These are phyloP conservation scores for Uloborus plumipes DNA, from an alignment of 2,888 invertebrate species.

Conservation along the genomic window DNA sequence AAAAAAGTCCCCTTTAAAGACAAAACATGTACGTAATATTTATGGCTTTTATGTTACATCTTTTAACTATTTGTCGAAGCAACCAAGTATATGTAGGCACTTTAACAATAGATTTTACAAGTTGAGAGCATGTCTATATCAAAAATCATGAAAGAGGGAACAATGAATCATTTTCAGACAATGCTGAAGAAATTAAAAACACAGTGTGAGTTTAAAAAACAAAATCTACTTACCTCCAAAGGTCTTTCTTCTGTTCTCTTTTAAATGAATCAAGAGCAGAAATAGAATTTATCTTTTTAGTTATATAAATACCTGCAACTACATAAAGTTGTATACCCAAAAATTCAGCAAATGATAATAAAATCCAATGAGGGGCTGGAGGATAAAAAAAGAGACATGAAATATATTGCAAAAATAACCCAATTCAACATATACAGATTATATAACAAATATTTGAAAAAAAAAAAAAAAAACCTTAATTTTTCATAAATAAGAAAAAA, in stretches of 20 bases:
- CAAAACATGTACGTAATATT: no score
- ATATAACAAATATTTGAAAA: neutral
- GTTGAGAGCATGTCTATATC: neutral
- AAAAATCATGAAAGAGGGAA: no score
- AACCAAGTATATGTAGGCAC: no score
- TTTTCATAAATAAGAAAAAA: no score
- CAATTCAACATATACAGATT: neutral
- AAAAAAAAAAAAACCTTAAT: no score
- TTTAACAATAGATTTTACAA: no score
- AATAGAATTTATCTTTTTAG: conserved; percentile 71
- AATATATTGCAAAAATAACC: neutral
- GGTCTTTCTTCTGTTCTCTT: conserved; percentile 73
- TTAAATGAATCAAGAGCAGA: conserved; percentile 72
- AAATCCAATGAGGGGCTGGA: conserved; percentile 74
- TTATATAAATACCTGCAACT: conserved; percentile 74
- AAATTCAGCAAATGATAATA: conserved; percentile 74
- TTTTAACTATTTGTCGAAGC: no score
- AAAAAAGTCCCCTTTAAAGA: no score
- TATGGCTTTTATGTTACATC: no score
- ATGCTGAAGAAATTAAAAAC: neutral
- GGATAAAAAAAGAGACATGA: conserved; percentile 18
- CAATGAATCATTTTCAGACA: no score
- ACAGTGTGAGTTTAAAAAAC: neutral
- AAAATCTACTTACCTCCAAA: conserved; percentile 72
- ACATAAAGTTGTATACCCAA: conserved; percentile 74